Conservation (phyloP, 2,797 vertebrate genomes). For the Onychomys leucogaster region DNA sequence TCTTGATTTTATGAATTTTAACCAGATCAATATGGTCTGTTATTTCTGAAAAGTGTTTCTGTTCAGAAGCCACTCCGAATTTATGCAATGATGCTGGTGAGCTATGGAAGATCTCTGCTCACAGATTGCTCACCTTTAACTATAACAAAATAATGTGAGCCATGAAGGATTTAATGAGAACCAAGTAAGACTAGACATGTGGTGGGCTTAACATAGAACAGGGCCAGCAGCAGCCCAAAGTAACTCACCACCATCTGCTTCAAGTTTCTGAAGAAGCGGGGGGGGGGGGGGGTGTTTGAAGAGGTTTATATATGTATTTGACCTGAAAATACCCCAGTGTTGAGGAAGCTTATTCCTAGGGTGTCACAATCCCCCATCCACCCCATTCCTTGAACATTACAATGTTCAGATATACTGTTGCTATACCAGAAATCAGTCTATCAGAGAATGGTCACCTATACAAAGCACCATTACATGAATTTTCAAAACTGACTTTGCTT, state of each 20-base stretch:
- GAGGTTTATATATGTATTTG: background rate
- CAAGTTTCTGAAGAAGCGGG: background rate
- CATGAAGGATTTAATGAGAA: background rate
- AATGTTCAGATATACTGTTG: background rate
- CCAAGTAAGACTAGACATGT: background rate
- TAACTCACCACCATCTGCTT: background rate
- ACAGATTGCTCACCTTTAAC: background rate
- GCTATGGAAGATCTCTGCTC: background rate
- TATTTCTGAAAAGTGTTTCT: background rate
- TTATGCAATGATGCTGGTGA: background rate
- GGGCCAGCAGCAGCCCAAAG: background rate
- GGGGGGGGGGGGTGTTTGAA: background rate
- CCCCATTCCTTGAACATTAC: background rate
- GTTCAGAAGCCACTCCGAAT: background rate
- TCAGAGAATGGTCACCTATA: background rate
- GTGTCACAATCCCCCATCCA: background rate
- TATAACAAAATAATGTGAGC: background rate
- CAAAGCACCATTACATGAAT: background rate
- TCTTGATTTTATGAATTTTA: background rate
- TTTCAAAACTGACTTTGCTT: background rate
- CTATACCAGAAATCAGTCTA: background rate
- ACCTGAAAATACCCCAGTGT: background rate
- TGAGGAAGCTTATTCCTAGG: background rate
- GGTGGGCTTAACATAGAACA: background rate
- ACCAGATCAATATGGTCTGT: background rate